Base-by-base conservation (phyloP, 2,888 invertebrate species). In the Papilio demoleus region DNA sequence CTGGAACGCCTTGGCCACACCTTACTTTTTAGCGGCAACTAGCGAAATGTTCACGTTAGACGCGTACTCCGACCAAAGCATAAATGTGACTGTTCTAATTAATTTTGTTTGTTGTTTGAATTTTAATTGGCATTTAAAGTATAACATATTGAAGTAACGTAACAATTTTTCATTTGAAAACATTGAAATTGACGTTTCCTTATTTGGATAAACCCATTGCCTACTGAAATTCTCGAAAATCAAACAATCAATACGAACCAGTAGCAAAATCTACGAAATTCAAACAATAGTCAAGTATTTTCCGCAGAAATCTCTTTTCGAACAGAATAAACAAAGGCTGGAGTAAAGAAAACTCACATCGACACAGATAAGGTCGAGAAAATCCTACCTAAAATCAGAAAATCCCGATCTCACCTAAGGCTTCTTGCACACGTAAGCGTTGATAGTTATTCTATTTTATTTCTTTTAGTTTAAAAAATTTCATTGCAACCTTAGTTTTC, bases 371-470 rank as follows among this genome's bases (percentile, higher is more conserved):
- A 81, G 81, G 80, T 70, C 77, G 80, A 79, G 79, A 81, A 84
- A 87, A 86, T 83, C 84, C 84, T 71, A 77, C 79, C 78, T 84
- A 77, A 81, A 87, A 86, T 87, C 87, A 83, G 82, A 81, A 85
- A 84, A 87, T 85, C 86, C 82, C 77, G 76, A 78, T 80, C 82
- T 84, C 83, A 84, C 85, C 87, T 86, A 87, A 82, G 84, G 85
- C 70, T 65, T 17, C 63, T 70, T 62, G 17, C 56, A 59, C 65
- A 73, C 70, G 65, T 36, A 24, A 22, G 4, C 24, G 45, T 34
- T 0, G n/a, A 6, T 14, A 24, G 31, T 11, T 11, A 36, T 14
- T 45, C 19, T 24, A 17, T 24, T 40, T 24, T 53, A 47, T 22
- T 38, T 14, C 6, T n/a, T 1, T 42, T 36, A 14, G 38, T 38